Evolutionary conservation across 2,888 invertebrate species (phyloP).

Genomic region (Epiblema foenella): DNA sequence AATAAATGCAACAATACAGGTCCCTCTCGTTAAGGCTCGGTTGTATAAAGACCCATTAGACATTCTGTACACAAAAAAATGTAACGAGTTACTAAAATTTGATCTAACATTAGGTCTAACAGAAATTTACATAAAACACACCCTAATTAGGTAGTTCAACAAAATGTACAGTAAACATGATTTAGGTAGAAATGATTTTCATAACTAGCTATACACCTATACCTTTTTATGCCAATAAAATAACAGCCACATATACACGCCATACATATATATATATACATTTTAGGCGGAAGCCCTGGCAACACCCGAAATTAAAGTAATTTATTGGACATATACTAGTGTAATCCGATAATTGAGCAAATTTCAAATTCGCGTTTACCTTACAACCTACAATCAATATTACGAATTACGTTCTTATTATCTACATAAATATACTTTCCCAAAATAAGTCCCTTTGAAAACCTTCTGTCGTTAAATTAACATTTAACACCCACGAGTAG

Average conservation of each 20-base stretch:
- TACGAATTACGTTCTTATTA: conserved; percentile 5
- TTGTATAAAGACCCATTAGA: background rate
- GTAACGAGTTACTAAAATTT: background rate
- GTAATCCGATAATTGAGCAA: conserved; percentile 39
- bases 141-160: conserved; percentile 22
- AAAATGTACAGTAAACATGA: conserved; percentile 17
- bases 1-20: conserved; percentile 37
- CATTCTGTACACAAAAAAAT: background rate
- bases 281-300: conserved; percentile 29
- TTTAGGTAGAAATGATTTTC: background rate
- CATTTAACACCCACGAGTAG: background rate
- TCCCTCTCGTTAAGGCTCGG: conserved; percentile 10
- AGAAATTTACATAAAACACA: background rate
- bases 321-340: conserved; percentile 10
- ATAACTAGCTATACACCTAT: conserved; percentile 18
- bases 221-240: conserved; percentile 22
- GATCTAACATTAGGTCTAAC: background rate
- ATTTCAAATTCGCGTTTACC: conserved; percentile 32
- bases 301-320: conserved; percentile 23
- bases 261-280: conserved; percentile 17
- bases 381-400: conserved; percentile 7
- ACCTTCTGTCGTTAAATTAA: background rate
- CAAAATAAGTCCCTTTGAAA: background rate
- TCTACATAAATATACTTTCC: background rate
- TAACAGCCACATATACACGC: conserved; percentile 27